Evolutionary conservation across 2,888 invertebrate genomes (phyloP), one percentile per base, ranked within the genome.

Genomic region (Odontocerum albicorne): DNA sequence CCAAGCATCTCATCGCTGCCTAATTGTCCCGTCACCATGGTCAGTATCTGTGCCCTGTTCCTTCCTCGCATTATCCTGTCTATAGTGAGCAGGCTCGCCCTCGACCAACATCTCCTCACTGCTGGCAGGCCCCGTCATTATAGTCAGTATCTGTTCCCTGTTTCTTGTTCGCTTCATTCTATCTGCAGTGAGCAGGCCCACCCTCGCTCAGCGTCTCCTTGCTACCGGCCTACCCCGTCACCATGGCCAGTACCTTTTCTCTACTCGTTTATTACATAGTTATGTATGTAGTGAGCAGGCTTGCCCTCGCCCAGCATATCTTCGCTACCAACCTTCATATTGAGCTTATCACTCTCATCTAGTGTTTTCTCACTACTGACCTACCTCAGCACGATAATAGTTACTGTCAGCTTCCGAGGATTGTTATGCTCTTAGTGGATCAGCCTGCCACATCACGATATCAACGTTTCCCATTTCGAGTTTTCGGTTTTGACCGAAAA

Each of bases 291-390:
- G 27, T 8, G 27, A 4, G 27, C 4, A n/a, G n/a, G n/a, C 7
- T n/a, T n/a, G n/a, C n/a, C n/a, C n/a, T 86, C 86, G 20, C 85
- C 86, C 1, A 87, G 87, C 2, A 82, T 86, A 45, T 83, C 87
- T 0, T 88, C 88, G 10, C 76, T 89, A 61, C 86, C 88, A 49
- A 86, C 87, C 69, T 87, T 87, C 68, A 87, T 88, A 61, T 83
- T 87, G 66, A 87, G 86, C 70, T 83, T 85, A 69, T 84, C 85
- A 0, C 81, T 84, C 6, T 85, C 86, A 21, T 85, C 86, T 1
- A 86, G 87, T 2, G 82, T 86, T 47, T 82, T 87, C 1, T 88
- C 88, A n/a, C 76, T 89, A 61, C 86, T 88, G 50, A 86, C 87
- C 69, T 86, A 87, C 68, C 87, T 87, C 61, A 82, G 87, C 66